Base-by-base conservation (phyloP, 2,113 vertebrate species). In the Heliornis fulica region DNA sequence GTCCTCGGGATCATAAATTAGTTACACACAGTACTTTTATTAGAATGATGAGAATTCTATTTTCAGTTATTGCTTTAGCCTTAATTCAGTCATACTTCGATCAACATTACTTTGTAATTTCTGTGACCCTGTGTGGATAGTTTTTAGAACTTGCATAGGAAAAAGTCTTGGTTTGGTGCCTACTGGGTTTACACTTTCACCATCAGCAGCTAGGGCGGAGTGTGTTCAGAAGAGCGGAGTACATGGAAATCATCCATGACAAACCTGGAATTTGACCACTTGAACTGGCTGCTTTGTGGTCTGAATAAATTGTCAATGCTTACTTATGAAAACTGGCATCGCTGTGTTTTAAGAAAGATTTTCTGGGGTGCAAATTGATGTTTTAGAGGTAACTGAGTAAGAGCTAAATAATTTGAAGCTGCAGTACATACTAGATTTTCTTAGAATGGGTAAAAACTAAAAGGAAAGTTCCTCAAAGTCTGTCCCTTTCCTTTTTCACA, bases 401-500 rank as follows among this genome's bases (percentile, higher is more conserved):
- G 17, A 28, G 32, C 32, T 54, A 50, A 63, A 31, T 72, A 26
- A 65, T 48, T 72, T 25, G 63, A 69, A 41, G 45, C 45, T 90
- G 22, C 22, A 83, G 32, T 32, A 61, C 22, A 11, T 41, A 7
- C 0, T 57, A 72, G 34, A n/a, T 87, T 65, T 76, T 74, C 26
- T 70, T 61, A 60, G 18, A 46, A 34, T 14, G 34, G 8, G 3
- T 91, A 26, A 68, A 72, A 92, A 50, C 17, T 53, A 90, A 70
- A 38, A 4, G 9, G 8, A 12, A 75, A 40, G n/a, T 76, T 70
- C 54, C n/a, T 81, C 91, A 95, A 77, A 95, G 20, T 28, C 4
- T 40, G 56, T 75, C 59, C 60, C 76, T 86, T 92, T 96, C 54
- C 38, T 94, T 82, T 89, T 85, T 95, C 97, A 50, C 92, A 99